Evolutionary conservation across 2,113 vertebrate species (phyloP).

Genomic region (Forbesichthys agassizii): DNA sequence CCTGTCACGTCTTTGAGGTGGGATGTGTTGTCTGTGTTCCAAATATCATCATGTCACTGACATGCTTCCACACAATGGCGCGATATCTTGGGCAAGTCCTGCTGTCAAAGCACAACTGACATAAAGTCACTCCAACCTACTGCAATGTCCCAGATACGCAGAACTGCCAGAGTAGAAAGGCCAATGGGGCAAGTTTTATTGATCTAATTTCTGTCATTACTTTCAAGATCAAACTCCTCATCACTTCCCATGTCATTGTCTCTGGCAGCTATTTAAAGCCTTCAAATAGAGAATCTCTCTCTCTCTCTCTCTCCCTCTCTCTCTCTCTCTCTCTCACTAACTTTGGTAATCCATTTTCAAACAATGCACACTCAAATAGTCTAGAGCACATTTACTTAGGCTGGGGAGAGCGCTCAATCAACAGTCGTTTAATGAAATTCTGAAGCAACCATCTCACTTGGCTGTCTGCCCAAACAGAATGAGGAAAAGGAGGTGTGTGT

Average conservation of each 20-base stretch:
- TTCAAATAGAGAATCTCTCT: conserved; percentile 37
- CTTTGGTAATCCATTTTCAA: conserved; percentile 65
- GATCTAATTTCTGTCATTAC: not conserved
- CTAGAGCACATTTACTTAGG: conserved; percentile 70
- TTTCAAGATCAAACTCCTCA: not conserved
- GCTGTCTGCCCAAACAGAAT: conserved; percentile 63
- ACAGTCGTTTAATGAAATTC: conserved; percentile 75
- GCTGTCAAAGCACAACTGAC: conserved; percentile 20
- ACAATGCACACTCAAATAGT: conserved; percentile 69
- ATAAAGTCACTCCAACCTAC: conserved; percentile 9
- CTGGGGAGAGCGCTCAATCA: conserved; percentile 68
- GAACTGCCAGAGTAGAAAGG: conserved; percentile 16
- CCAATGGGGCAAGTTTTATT: not conserved
- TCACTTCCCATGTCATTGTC: not conserved
- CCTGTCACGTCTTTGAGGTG: conserved; percentile 50
- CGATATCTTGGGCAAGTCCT: conserved; percentile 22
- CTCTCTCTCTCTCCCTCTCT: not conserved
- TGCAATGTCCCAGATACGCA: conserved; percentile 22
- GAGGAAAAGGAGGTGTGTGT: conserved; percentile 24
- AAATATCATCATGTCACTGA: conserved; percentile 30
- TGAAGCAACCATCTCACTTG: conserved; percentile 63
- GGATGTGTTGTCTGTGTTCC: conserved; percentile 16
- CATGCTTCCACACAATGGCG: conserved; percentile 24
- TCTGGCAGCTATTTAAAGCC: conserved; percentile 31
- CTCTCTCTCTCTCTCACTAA: conserved; percentile 26